These are phyloP conservation scores for Lepidocyrtinus sp. DNA, from an alignment of 2,888 invertebrate species.

Conservation along the genomic window DNA sequence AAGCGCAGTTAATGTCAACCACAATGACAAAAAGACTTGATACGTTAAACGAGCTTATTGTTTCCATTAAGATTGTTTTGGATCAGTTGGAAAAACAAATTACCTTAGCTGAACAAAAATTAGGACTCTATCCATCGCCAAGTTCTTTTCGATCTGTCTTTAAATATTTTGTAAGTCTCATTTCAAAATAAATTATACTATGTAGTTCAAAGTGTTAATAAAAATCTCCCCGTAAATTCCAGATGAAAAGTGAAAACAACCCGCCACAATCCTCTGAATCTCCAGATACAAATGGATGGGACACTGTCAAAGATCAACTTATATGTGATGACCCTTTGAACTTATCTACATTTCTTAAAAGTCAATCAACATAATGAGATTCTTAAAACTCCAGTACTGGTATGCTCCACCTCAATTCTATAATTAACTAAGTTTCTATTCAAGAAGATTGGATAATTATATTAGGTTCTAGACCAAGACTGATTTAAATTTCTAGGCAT, in stretches of 20 bases:
- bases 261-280: constrained; percentile 23
- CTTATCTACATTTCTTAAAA: constrained; percentile 39
- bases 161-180: constrained; percentile 66
- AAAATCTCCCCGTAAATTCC: too few species aligned
- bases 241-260: constrained; percentile 49
- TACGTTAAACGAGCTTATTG: constrained; percentile 57
- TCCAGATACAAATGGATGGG: constrained; percentile 27
- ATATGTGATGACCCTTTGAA: constrained; percentile 48
- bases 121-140: constrained; percentile 60
- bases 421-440: too few species aligned
- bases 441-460: too few species aligned
- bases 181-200: background rate
- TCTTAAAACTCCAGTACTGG: too few species aligned
- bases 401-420: too few species aligned
- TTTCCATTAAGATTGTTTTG: constrained; percentile 56
- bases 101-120: constrained; percentile 59
- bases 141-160: constrained; percentile 62
- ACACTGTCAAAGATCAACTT: constrained; percentile 31
- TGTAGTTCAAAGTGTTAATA: constrained; percentile 4
- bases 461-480: too few species aligned
- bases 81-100: constrained; percentile 65
- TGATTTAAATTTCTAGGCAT: too few species aligned
- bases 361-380: background rate
- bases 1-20: constrained; percentile 53
- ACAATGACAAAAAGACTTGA: constrained; percentile 64